These are phyloP conservation scores for Steinernema scapterisci DNA, from an alignment of 2,888 invertebrate species.

Conservation along the genomic window DNA sequence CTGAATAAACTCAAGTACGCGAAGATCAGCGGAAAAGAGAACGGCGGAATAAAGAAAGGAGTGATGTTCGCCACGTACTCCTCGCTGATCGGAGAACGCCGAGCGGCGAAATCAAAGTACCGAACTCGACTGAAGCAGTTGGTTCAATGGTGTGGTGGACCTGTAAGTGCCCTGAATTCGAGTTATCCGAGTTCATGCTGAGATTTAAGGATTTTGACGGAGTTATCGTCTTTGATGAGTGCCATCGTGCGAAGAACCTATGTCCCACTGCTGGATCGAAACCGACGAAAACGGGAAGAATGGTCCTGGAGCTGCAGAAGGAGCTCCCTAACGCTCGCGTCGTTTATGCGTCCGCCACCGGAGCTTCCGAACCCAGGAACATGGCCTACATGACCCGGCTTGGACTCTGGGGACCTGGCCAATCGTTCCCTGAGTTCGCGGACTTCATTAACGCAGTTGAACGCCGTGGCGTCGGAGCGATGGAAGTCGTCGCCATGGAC, in stretches of 20 bases:
- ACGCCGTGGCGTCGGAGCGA: constrained; percentile 91
- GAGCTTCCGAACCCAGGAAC: constrained; percentile 82
- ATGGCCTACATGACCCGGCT: constrained; percentile 99
- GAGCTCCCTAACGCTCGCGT: constrained; percentile 88
- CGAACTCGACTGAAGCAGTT: constrained; percentile 93
- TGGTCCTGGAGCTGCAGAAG: constrained; percentile 92
- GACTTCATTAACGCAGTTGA: constrained; percentile 97
- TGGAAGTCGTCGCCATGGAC: constrained; percentile 99
- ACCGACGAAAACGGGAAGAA: constrained; percentile 93
- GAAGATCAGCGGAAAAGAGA: constrained; percentile 89
- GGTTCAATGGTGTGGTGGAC: constrained; percentile 89
- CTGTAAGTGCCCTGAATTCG: neutral
- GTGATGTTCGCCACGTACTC: constrained; percentile 98
- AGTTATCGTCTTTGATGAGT: constrained; percentile 92
- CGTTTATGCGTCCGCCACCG: constrained; percentile 93
- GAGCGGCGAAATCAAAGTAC: constrained; percentile 75
- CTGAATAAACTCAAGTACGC: constrained; percentile 97
- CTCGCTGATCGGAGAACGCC: constrained; percentile 95
- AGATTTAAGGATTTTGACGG: neutral
- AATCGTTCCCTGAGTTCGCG: constrained; percentile 89
- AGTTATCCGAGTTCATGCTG: neutral
- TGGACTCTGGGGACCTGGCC: constrained; percentile 96
- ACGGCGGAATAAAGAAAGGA: constrained; percentile 90
- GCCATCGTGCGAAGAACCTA: constrained; percentile 97
- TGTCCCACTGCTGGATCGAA: constrained; percentile 94